phyloP scores from a whole-genome alignment of 2,888 invertebrate species.

The Eurytoma californica region DNA sequence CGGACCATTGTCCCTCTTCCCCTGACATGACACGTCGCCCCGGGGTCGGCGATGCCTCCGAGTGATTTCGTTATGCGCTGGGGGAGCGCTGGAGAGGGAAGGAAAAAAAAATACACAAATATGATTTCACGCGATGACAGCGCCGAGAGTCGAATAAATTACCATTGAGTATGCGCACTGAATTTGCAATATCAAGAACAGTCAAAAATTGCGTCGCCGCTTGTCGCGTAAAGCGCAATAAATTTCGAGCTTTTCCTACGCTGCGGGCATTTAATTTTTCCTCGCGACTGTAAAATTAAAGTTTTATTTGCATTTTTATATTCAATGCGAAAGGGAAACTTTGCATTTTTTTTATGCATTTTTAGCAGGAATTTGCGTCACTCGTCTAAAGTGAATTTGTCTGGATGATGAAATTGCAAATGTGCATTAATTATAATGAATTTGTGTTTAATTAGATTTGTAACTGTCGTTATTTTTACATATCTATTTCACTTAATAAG shows the following conservation, averaged over 20 bases:
- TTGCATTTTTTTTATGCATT: too few relatives aligned
- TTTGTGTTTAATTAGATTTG: too few relatives aligned
- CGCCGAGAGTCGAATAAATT: slow-evolving; percentile 1
- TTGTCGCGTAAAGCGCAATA: background rate
- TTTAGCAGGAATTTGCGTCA: too few relatives aligned
- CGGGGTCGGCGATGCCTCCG: background rate
- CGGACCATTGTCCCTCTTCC: background rate
- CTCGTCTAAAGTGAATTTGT: too few relatives aligned
- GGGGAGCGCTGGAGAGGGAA: background rate
- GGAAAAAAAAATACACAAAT: slow-evolving; percentile 10
- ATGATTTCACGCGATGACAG: background rate
- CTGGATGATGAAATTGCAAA: too few relatives aligned
- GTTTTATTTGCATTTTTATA: too few relatives aligned
- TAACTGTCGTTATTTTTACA: too few relatives aligned
- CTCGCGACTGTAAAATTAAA: too few relatives aligned
- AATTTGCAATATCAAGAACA: slow-evolving; percentile 7
- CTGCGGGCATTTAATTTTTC: too few relatives aligned
- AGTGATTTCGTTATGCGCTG: slow-evolving; percentile 5
- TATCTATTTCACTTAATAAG: too few relatives aligned
- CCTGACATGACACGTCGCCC: slow-evolving; percentile 14
- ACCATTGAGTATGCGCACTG: background rate
- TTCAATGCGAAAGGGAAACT: too few relatives aligned
- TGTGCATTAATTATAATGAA: too few relatives aligned
- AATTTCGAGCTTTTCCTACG: background rate
- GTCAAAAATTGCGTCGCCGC: background rate